These are phyloP conservation scores for Rhinolophus sinicus DNA, from an alignment of 2,113 vertebrate genomes.

Conservation along the genomic window DNA sequence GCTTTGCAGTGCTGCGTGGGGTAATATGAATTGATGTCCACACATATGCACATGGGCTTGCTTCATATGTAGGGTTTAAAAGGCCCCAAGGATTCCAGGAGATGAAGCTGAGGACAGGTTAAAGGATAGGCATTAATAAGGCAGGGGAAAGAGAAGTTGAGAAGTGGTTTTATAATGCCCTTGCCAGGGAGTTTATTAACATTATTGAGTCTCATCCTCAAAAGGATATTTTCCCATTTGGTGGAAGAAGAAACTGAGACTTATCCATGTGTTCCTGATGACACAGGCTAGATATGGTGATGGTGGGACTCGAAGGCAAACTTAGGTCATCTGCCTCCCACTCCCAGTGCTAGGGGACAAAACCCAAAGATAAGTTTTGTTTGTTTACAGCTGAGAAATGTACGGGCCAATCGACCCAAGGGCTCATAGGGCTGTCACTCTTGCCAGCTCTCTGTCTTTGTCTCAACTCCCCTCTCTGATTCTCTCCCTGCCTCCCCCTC, in stretches of 20 bases:
- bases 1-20: not conserved
- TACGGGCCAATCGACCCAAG: not conserved
- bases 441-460: not conserved
- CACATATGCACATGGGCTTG: not conserved
- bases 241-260: not conserved
- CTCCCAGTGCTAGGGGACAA: not conserved
- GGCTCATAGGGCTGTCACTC: not conserved
- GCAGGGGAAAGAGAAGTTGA: not conserved
- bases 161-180: not conserved
- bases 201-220: not conserved
- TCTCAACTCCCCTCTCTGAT: not conserved
- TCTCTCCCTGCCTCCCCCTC: not conserved
- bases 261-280: not conserved
- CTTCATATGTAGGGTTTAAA: not conserved
- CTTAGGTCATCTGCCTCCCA: not conserved
- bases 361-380: not conserved
- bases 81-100: not conserved
- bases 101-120: slow-evolving; percentile 41
- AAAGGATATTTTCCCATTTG: not conserved
- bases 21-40: not conserved
- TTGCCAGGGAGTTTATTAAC: not conserved
- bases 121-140: slow-evolving; percentile 23
- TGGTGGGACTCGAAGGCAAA: not conserved
- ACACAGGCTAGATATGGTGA: not conserved
- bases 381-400: not conserved